Conservation (phyloP, 2,888 invertebrate species). For the Trissoscelio sp. region DNA sequence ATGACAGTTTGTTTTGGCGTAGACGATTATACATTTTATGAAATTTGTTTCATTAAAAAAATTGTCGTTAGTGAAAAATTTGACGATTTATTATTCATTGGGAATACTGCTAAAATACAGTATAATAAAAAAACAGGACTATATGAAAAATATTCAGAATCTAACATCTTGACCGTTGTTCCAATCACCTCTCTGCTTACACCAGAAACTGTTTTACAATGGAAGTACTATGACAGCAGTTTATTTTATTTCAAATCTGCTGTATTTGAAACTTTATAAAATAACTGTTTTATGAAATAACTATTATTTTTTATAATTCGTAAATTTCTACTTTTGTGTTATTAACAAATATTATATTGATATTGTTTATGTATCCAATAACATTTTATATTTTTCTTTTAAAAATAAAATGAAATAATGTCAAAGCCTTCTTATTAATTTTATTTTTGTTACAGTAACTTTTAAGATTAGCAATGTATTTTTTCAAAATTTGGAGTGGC, state of each 20-base stretch:
- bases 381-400: constrained; percentile 5
- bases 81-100: constrained; percentile 21
- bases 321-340: constrained; percentile 1
- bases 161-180: constrained; percentile 2
- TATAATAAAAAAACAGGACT: constrained; percentile 24
- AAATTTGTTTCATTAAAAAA: constrained; percentile 23
- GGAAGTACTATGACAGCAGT: constrained; percentile 1
- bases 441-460: constrained; percentile 5
- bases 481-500: constrained; percentile 29
- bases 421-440: background rate
- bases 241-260: constrained; percentile 17
- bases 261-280: constrained; percentile 1
- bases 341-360: background rate
- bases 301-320: constrained; percentile 7
- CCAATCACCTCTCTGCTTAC: background rate
- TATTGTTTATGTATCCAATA: background rate
- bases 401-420: constrained; percentile 1
- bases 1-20: constrained; percentile 35
- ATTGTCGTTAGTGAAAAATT: constrained; percentile 10
- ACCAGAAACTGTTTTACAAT: constrained; percentile 24
- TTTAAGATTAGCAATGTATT: constrained; percentile 17
- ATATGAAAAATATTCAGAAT: constrained; percentile 24
- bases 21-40: constrained; percentile 21
- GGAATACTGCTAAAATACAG: constrained; percentile 12
- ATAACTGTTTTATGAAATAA: background rate